Base-by-base conservation (phyloP, 2,888 invertebrate species). In the Fabriciana adippe region DNA sequence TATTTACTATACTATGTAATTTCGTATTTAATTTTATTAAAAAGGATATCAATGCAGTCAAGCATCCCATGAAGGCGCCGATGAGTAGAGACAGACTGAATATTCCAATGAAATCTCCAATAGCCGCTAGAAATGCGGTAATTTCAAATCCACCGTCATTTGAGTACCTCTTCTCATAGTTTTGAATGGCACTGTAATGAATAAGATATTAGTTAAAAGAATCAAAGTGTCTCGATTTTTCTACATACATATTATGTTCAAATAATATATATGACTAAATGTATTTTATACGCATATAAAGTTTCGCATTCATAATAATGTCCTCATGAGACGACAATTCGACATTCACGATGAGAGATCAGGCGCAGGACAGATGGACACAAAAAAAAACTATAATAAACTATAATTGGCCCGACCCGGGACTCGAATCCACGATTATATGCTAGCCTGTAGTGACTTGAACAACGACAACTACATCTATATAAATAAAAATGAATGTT, bases 21-120 rank as follows among this genome's bases (percentile, higher is more conserved):
- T 35, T 8, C 31, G n/a, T 35, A 55, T 55, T 5, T 5, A 31
- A 31, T 55, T 35, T 41, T 73, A 75, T 78, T 83, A 69, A 93
- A 95, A 96, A 96, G 96, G 96, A 97, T 96, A 97, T 96, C 88
- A 99, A 93, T 88, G 99, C 99, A 64, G 99, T 99, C 70, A 97
- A 93, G 84, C 98, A 98, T 26, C 99, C 99, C 95, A 99, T 97
- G 1, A 95, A 91, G 65, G 98, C 97, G 61, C 99, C 99, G 78
- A 99, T 97, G 54, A 98, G 93, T 73, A 99, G 94, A 0, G 99
- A 98, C 31, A 98, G 94, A 82, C 97, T 95, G 90, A 99, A 99
- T 78, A 99, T 98, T 64, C 96, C 96, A 72, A 97, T 95, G 86
- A 99, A 99, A 82, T 98, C 97, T 57, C 97, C 97, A 62, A 98